These are phyloP conservation scores for Masnerella sp. DNA, from an alignment of 2,888 invertebrate genomes.

Conservation along the genomic window DNA sequence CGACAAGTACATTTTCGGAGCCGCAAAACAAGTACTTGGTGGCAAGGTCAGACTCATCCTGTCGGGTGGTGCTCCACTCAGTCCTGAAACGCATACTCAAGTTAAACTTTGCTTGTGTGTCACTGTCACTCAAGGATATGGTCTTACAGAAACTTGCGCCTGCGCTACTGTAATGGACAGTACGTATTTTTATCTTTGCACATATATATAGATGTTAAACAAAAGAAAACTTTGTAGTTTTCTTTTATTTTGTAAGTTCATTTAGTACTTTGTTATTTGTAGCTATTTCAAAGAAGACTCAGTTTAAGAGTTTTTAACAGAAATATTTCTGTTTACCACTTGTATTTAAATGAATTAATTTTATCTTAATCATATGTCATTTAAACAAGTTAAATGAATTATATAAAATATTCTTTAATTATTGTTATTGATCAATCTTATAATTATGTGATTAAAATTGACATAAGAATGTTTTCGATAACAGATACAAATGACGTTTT, in stretches of 20 bases:
- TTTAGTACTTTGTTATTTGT: neutral
- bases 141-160: slow-evolving; percentile 97
- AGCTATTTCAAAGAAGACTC: too few relatives aligned
- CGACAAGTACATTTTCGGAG: slow-evolving; percentile 80
- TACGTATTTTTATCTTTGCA: slow-evolving; percentile 69
- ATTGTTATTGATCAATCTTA: too few relatives aligned
- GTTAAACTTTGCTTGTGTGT: slow-evolving; percentile 94
- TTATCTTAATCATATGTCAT: too few relatives aligned
- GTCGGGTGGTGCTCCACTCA: slow-evolving; percentile 96
- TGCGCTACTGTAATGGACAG: slow-evolving; percentile 92
- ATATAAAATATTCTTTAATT: too few relatives aligned
- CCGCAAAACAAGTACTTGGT: slow-evolving; percentile 87
- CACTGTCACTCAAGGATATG: slow-evolving; percentile 95
- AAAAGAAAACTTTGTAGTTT: neutral
- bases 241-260: neutral
- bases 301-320: too few relatives aligned
- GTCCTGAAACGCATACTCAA: slow-evolving; percentile 96
- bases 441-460: too few relatives aligned
- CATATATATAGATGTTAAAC: neutral
- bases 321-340: too few relatives aligned
- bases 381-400: too few relatives aligned
- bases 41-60: slow-evolving; percentile 93
- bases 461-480: too few relatives aligned
- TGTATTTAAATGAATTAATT: too few relatives aligned
- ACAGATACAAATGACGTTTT: neutral